Conservation (phyloP, 2,797 vertebrate species). For the Parotocinclus haroldoi region DNA sequence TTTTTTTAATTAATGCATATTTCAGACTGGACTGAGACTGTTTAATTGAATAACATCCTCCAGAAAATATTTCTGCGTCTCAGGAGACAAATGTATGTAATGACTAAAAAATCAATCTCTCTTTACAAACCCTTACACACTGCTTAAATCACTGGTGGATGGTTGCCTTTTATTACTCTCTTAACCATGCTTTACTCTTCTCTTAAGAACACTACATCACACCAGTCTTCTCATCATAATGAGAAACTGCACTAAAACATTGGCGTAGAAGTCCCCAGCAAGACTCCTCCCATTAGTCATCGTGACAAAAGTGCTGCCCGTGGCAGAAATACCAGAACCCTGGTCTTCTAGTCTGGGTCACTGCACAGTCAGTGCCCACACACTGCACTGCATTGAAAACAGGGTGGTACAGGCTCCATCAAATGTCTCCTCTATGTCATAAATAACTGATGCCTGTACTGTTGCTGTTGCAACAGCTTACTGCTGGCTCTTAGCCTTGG, state of each 20-base stretch:
- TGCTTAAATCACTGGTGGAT: conserved; percentile 8
- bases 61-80: background rate
- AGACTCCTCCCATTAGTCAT: background rate
- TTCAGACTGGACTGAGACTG: conserved; percentile 9
- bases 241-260: background rate
- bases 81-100: conserved; percentile 7
- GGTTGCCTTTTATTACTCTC: conserved; percentile 19
- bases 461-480: conserved; percentile 55
- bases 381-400: conserved; percentile 59
- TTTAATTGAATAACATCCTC: conserved; percentile 26
- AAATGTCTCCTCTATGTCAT: conserved; percentile 58
- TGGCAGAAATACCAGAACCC: background rate
- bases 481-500: conserved; percentile 56
- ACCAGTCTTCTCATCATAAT: conserved; percentile 23
- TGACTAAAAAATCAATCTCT: conserved; percentile 1
- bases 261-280: background rate
- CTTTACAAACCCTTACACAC: background rate
- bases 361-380: conserved; percentile 39
- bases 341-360: conserved; percentile 35
- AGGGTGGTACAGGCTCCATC: conserved; percentile 54
- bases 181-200: conserved; percentile 26
- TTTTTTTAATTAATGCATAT: conserved; percentile 25
- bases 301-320: background rate
- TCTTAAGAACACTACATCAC: conserved; percentile 28
- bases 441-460: conserved; percentile 29